A percentile compares a stretch with the other conserved stretches of the same genome.
These are phyloP conservation scores for Listrodromus nycthemerus DNA, from an alignment of 2,888 invertebrate species.

Conservation along the genomic window DNA sequence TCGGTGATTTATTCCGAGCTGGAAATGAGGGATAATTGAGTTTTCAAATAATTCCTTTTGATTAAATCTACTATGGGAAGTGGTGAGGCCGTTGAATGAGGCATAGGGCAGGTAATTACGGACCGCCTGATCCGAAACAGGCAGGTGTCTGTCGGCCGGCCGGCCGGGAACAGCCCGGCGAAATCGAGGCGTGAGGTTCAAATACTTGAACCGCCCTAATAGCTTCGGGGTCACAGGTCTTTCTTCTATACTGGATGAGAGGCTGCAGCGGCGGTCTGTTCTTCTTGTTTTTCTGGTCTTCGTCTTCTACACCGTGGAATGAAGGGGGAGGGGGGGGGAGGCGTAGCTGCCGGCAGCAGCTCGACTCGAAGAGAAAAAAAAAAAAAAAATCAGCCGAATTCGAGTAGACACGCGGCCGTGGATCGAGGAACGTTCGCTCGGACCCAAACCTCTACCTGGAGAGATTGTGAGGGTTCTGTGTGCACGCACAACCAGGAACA, in stretches of 20 bases:
- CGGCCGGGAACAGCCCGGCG: constrained; percentile 64
- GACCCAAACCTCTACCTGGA: constrained; percentile 29
- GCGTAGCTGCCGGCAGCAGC: constrained; percentile 60
- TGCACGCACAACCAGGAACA: constrained; percentile 60
- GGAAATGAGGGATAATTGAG: constrained; percentile 83
- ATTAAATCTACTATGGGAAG: constrained; percentile 79
- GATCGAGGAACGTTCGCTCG: constrained; percentile 18
- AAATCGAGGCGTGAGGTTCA: constrained; percentile 83
- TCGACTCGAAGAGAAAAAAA: constrained; percentile 50
- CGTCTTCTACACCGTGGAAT: constrained; percentile 42
- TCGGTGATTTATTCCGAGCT: constrained; percentile 70
- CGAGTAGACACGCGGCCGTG: constrained; percentile 25
- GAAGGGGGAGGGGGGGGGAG: constrained; percentile 35
- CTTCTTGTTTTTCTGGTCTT: constrained; percentile 53
- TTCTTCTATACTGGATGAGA: constrained; percentile 75
- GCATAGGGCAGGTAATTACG: constrained; percentile 83
- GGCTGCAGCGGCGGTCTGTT: constrained; percentile 44
- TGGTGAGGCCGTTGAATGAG: constrained; percentile 78
- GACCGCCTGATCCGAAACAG: constrained; percentile 83
- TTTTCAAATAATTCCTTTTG: constrained; percentile 83
- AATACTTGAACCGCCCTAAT: constrained; percentile 83
- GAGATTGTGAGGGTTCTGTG: constrained; percentile 30
- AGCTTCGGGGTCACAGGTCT: constrained; percentile 82
- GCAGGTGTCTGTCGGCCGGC: constrained; percentile 81
- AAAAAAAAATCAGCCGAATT: constrained; percentile 9